Conservation (phyloP, 2,888 invertebrate genomes). For the Rhyacophila evoluta region DNA sequence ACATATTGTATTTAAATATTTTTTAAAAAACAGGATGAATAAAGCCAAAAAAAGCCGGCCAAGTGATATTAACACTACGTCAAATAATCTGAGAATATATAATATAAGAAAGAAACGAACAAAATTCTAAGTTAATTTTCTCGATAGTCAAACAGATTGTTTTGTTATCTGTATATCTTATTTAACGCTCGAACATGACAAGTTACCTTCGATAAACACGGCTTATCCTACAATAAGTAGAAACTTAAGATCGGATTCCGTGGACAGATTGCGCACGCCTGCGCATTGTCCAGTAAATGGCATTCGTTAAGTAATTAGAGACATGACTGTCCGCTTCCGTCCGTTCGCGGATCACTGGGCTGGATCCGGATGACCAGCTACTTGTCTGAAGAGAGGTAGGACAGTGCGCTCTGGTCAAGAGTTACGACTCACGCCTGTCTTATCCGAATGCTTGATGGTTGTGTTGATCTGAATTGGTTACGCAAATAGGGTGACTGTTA, state of each 20-base stretch:
- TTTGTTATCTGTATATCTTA: background rate
- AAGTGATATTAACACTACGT: too few species aligned
- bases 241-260: background rate
- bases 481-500: background rate
- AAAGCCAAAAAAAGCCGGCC: too few species aligned
- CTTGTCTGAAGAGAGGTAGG: background rate
- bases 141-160: background rate
- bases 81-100: too few species aligned
- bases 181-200: background rate
- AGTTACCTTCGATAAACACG: background rate
- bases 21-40: too few species aligned
- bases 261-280: conserved; percentile 11
- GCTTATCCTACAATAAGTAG: background rate
- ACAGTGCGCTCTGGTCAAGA: background rate
- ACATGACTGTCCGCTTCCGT: conserved; percentile 11
- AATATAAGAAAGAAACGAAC: too few species aligned
- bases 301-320: conserved; percentile 15
- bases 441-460: background rate
- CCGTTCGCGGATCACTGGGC: background rate
- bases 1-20: too few species aligned
- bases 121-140: too few species aligned
- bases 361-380: background rate
- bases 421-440: background rate
- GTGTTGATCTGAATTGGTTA: background rate
- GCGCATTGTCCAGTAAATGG: conserved; percentile 13